Percentiles rank a stretch among this genome's conserved stretches.
phyloP scores from a whole-genome alignment of 2,113 vertebrate species.

The Fregetta grallaria region DNA sequence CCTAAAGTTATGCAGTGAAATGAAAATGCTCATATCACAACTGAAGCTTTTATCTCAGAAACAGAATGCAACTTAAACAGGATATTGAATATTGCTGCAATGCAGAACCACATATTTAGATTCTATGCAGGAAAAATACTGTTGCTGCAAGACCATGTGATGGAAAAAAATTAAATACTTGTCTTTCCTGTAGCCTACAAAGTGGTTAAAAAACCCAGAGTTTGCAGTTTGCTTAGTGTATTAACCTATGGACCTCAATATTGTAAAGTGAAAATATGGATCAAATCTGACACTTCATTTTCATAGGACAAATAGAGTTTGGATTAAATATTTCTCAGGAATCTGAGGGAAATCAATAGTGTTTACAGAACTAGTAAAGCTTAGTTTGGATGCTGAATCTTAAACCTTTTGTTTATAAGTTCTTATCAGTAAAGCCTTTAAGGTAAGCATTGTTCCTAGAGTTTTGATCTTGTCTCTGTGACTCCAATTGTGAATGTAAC shows the following conservation, averaged over 20 bases:
- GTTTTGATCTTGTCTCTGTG: slow-evolving; percentile 27
- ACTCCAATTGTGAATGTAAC: slow-evolving; percentile 32
- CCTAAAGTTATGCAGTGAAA: neutral
- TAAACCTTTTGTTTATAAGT: slow-evolving; percentile 44
- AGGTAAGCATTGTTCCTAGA: slow-evolving; percentile 9
- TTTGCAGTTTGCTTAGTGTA: slow-evolving; percentile 38
- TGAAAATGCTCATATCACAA: neutral
- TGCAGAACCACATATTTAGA: slow-evolving; percentile 19
- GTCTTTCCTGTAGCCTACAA: neutral
- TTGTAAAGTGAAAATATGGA: slow-evolving; percentile 49
- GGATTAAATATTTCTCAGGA: slow-evolving; percentile 61
- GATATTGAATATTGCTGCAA: neutral
- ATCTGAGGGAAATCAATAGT: slow-evolving; percentile 62
- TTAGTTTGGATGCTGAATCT: slow-evolving; percentile 34
- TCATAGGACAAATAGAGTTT: slow-evolving; percentile 52
- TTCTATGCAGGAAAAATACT: neutral
- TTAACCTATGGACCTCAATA: slow-evolving; percentile 34
- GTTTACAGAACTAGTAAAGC: slow-evolving; percentile 48
- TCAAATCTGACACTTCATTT: slow-evolving; percentile 39
- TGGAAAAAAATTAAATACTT: neutral
- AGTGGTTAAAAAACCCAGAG: neutral
- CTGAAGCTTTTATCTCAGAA: neutral
- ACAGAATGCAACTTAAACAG: neutral
- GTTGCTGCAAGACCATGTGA: neutral
- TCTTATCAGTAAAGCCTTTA: slow-evolving; percentile 51